Evolutionary conservation across 2,113 vertebrate genomes (phyloP), one percentile per base, ranked within the genome.

Genomic region (Clarias macrocephalus): DNA sequence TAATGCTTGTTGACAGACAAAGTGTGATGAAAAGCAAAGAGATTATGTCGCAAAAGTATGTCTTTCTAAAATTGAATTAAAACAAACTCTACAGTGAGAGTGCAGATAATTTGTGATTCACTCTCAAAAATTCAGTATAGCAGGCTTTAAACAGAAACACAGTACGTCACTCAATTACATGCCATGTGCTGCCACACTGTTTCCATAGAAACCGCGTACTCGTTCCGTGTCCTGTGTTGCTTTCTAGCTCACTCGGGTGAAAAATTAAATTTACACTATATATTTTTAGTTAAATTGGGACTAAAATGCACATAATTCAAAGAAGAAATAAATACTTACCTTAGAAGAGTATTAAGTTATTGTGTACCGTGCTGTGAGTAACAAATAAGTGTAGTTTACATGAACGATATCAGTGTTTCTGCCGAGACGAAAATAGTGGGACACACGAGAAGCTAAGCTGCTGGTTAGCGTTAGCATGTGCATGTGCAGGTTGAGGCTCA

Each of bases 181-280:
- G 2, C 9, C 30, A 7, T 23, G 28, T 21, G 11, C 30, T 16
- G 2, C 4, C 28, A 21, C 6, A 60, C 28, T 8, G 93, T 95
- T 93, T 88, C 95, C 91, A 94, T 93, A 85, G 95, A 89, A 57
- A 95, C 93, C 48, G 91, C 91, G 89, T 88, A 0, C 0, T 21
- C 11, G 2, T 30, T 30, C 42, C 3, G 30, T 28, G 7, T 28
- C 3, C 1, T 60, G 88, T 88, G 83, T 88, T 12, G 56, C 70
- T 80, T 48, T 86, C n/a, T 84, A 86, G 63, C 8, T 6, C 21
- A 15, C 72, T 48, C 91, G 89, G 81, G 85, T 81, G 30, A 42
- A 89, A 90, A 82, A 70, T 21, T 0, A 37, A 30, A 80, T 6
- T 11, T 48, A 48, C 42, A 42, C 7, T 48, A 48, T 48, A 7